Evolutionary conservation across 2,888 invertebrate species (phyloP).

Genomic region (Eilema caniola): DNA sequence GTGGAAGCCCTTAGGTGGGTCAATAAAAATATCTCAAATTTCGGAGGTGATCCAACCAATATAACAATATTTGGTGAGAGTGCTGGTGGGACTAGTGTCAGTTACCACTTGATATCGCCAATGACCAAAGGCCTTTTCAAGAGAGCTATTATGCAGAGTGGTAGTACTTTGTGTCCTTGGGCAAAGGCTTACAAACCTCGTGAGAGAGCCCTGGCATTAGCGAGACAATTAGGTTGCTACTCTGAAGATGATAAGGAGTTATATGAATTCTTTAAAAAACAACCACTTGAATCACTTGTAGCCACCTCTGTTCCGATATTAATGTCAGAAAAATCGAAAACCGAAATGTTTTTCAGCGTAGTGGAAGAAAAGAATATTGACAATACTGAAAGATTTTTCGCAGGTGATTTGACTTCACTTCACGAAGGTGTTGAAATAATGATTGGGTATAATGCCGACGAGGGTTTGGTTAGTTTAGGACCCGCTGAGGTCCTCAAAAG

Average conservation of each 20-base stretch:
- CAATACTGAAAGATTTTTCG: constrained; percentile 53
- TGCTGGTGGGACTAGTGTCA: constrained; percentile 58
- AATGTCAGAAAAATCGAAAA: constrained; percentile 25
- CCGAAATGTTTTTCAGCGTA: constrained; percentile 41
- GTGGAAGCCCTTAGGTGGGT: constrained; percentile 59
- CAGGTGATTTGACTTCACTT: constrained; percentile 70
- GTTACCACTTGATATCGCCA: constrained; percentile 64
- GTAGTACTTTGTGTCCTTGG: constrained; percentile 87
- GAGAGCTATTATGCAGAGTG: constrained; percentile 88
- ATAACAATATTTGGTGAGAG: constrained; percentile 67
- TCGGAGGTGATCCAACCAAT: constrained; percentile 60
- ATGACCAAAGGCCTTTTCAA: constrained; percentile 66
- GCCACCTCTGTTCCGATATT: constrained; percentile 23
- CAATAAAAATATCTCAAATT: constrained; percentile 55
- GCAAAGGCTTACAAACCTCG: constrained; percentile 74
- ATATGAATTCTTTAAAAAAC: constrained; percentile 45
- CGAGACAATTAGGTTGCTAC: constrained; percentile 46
- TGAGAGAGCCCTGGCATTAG: constrained; percentile 62
- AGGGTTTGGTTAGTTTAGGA: constrained; percentile 76
- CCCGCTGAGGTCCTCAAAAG: constrained; percentile 32
- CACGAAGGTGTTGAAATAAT: constrained; percentile 87
- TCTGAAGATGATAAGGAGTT: constrained; percentile 36
- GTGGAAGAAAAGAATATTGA: constrained; percentile 54
- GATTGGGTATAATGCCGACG: constrained; percentile 89
- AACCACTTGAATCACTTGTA: constrained; percentile 40